These are phyloP conservation scores for Dendrocincla tyrannina DNA, from an alignment of 2,797 vertebrate species.

Conservation along the genomic window DNA sequence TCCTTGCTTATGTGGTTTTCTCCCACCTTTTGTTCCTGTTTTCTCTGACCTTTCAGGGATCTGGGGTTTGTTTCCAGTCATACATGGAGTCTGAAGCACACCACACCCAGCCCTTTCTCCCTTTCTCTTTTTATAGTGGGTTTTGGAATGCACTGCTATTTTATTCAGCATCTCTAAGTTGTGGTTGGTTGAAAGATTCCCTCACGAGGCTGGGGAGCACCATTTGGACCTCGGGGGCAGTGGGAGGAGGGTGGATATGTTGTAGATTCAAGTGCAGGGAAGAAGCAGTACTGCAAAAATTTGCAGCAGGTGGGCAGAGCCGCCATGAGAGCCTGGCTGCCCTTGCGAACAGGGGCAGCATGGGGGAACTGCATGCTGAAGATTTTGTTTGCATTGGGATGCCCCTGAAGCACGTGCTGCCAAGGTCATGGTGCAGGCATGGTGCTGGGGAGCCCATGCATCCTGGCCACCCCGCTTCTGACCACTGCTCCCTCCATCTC, in stretches of 20 bases:
- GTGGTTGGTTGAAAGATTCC: not conserved
- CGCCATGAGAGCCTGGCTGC: not conserved
- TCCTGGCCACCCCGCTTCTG: fast-evolving
- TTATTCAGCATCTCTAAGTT: not conserved
- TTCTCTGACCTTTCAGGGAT: slow-evolving; percentile 14
- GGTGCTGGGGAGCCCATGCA: not conserved
- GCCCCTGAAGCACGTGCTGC: not conserved
- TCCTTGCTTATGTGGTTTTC: slow-evolving; percentile 31
- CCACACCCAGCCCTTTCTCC: not conserved
- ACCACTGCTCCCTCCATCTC: not conserved
- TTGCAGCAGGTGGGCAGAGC: not conserved
- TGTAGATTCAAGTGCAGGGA: not conserved
- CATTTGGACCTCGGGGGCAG: fast-evolving
- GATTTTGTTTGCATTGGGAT: fast-evolving
- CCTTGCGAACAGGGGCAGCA: fast-evolving
- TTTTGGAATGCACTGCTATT: not conserved
- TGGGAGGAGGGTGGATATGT: not conserved
- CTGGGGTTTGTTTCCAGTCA: not conserved
- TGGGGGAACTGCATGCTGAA: fast-evolving
- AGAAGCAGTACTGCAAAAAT: not conserved
- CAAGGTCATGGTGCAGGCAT: fast-evolving
- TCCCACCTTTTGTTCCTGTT: slow-evolving; percentile 50
- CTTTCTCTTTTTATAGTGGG: not conserved
- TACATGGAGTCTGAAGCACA: not conserved
- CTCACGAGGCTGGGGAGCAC: not conserved